Conservation (phyloP, 2,888 invertebrate genomes). For the Hofmannophila pseudospretella region DNA sequence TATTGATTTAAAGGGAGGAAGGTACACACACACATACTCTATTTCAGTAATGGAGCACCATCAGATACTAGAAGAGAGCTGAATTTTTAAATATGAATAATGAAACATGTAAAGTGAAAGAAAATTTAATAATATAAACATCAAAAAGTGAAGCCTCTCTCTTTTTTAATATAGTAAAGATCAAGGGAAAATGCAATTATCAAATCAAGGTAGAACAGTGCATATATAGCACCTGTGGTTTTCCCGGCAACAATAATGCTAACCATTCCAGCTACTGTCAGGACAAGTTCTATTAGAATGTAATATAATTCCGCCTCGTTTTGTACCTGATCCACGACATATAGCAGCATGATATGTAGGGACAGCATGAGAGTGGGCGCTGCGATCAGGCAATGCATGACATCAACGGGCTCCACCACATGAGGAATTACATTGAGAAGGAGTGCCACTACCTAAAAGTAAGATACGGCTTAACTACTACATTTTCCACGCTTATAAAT, state of each 20-base stretch:
- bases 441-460: slow-evolving; percentile 70
- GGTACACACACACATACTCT: no score
- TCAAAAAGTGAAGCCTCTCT: slow-evolving; percentile 53
- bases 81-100: no score
- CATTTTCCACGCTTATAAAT: no score
- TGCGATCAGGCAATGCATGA: slow-evolving; percentile 51
- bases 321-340: slow-evolving; percentile 64
- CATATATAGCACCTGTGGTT: slow-evolving; percentile 54
- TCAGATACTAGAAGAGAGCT: no score
- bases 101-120: no score
- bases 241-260: slow-evolving; percentile 35
- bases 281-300: slow-evolving; percentile 35
- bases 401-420: slow-evolving; percentile 56
- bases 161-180: slow-evolving; percentile 48
- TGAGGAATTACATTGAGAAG: slow-evolving; percentile 63
- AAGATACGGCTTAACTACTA: slow-evolving; percentile 28
- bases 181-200: slow-evolving; percentile 57
- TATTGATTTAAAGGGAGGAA: no score
- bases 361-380: slow-evolving; percentile 65
- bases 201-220: slow-evolving; percentile 58
- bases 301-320: slow-evolving; percentile 61
- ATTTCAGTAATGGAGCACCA: no score
- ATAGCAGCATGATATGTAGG: slow-evolving; percentile 53
- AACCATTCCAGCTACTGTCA: slow-evolving; percentile 38
- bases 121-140: slow-evolving; percentile 10